Conservation (phyloP, 2,888 invertebrate species). For the Pristionchus fissidentatus region DNA sequence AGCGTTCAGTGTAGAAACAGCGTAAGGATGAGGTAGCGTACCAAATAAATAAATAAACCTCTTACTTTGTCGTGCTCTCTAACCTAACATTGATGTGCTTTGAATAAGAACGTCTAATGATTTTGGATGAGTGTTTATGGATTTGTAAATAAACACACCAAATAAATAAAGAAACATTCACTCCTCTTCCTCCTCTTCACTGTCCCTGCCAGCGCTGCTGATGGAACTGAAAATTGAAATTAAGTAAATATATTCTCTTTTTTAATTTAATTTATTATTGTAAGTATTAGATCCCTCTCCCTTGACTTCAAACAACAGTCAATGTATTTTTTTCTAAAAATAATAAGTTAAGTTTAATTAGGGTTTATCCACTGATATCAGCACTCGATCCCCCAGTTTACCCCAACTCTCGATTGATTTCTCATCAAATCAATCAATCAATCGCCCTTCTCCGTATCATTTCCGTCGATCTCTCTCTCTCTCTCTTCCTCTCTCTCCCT, state of each 20-base stretch:
- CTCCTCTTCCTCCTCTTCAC: conserved; percentile 28
- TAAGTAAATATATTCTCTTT: no score
- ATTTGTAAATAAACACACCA: neutral
- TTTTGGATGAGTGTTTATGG: no score
- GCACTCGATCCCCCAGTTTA: neutral
- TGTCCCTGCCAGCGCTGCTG: neutral
- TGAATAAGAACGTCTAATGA: no score
- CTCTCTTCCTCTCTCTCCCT: neutral
- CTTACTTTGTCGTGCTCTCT: no score
- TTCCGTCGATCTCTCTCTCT: neutral
- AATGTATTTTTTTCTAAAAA: no score
- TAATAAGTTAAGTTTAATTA: neutral
- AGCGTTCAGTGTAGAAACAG: no score
- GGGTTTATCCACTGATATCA: neutral
- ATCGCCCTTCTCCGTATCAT: conserved; percentile 6
- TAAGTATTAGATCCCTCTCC: neutral
- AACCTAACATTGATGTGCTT: no score
- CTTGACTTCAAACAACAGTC: neutral
- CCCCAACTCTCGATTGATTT: conserved; percentile 11
- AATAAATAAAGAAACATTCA: conserved; percentile 13
- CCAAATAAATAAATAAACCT: no score
- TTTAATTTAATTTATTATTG: conserved; percentile 5
- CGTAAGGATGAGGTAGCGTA: no score
- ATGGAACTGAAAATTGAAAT: conserved; percentile 4
- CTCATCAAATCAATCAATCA: conserved; percentile 40